Conservation (phyloP, 2,888 invertebrate genomes). For the Anodontia alba region DNA sequence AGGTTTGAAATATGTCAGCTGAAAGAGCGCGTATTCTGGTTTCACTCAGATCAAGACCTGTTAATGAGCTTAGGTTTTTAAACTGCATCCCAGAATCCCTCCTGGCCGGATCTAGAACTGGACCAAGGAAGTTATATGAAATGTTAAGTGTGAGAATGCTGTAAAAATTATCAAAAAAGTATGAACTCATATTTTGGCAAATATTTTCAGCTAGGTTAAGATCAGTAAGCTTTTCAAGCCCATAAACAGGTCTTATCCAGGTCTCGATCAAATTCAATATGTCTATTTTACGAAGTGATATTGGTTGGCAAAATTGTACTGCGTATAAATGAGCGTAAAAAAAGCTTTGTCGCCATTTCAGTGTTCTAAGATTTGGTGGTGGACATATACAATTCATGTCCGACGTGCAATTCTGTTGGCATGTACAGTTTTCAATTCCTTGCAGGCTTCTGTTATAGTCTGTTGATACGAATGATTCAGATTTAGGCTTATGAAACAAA, state of each 20-base stretch:
- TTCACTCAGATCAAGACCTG: constrained; percentile 15
- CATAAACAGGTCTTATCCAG: constrained; percentile 36
- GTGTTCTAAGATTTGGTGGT: neutral
- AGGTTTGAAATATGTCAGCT: neutral
- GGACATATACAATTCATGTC: neutral
- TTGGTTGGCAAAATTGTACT: constrained; percentile 27
- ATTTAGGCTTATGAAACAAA: too few relatives aligned
- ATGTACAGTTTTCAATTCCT: too few relatives aligned
- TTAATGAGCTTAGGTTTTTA: constrained; percentile 14
- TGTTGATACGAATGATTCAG: too few relatives aligned
- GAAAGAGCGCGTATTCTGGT: neutral
- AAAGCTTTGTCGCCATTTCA: constrained; percentile 42
- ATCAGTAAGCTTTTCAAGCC: constrained; percentile 32
- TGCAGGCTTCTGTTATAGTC: too few relatives aligned
- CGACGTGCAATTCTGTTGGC: too few relatives aligned
- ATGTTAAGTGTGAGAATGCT: constrained; percentile 32
- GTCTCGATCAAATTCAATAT: constrained; percentile 39
- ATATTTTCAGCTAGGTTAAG: constrained; percentile 52
- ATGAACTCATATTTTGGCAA: constrained; percentile 11
- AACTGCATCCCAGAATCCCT: neutral
- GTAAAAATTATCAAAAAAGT: constrained; percentile 36
- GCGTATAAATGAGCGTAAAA: constrained; percentile 1
- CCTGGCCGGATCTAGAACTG: neutral
- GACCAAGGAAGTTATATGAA: constrained; percentile 32
- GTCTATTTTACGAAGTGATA: constrained; percentile 27